phyloP scores from a whole-genome alignment of 2,888 invertebrate species.

The Drosophila koepferae region DNA sequence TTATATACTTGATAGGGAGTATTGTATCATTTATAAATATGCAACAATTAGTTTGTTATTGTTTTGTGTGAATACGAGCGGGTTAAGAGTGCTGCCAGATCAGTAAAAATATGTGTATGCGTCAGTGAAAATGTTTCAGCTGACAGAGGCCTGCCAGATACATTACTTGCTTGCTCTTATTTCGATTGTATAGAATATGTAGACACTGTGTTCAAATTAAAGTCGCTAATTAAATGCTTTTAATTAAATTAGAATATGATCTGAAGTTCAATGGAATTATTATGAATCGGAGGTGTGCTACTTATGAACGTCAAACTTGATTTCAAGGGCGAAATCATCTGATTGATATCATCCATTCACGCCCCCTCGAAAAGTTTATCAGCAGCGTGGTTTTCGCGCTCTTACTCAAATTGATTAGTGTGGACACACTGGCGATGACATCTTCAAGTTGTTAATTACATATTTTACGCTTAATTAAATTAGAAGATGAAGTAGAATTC shows the following conservation, averaged over 20 bases:
- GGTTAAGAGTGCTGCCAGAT: constrained; percentile 26
- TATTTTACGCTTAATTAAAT: constrained; percentile 30
- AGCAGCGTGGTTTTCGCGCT: neutral
- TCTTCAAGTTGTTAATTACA: constrained; percentile 33
- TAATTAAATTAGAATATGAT: neutral
- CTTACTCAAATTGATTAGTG: neutral
- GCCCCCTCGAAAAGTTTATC: neutral
- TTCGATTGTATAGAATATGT: neutral
- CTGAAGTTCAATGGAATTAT: neutral
- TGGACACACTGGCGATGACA: constrained; percentile 12
- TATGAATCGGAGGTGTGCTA: neutral
- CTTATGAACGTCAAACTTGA: neutral
- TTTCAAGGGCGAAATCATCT: neutral
- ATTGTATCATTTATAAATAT: neutral
- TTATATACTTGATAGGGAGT: too few relatives aligned
- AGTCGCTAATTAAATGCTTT: neutral
- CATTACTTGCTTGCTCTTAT: neutral
- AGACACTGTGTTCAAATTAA: neutral
- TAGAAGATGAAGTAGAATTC: constrained; percentile 14
- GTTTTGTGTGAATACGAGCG: neutral
- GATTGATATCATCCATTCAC: constrained; percentile 11
- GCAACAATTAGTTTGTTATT: neutral
- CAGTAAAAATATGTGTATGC: neutral
- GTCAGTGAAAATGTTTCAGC: neutral
- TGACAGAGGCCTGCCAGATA: neutral